Evolutionary conservation across 2,113 vertebrate genomes (phyloP).

Genomic region (Ramphastos sulfuratus): DNA sequence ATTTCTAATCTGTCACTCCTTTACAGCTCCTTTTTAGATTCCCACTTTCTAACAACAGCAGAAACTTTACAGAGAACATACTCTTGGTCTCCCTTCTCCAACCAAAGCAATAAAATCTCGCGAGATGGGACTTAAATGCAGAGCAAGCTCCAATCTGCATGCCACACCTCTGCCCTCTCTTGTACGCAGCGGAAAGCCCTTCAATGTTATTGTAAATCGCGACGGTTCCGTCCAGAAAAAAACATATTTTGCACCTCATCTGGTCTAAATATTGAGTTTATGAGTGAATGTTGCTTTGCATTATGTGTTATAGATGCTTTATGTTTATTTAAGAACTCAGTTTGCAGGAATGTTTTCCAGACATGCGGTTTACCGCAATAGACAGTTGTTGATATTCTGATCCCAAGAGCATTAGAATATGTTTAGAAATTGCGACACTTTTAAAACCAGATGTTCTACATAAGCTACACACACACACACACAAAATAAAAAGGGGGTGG

Average conservation of each 20-base stretch:
- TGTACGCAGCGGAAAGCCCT: not conserved
- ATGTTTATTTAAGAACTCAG: conserved; percentile 86
- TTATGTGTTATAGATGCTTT: conserved; percentile 79
- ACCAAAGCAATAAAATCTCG: not conserved
- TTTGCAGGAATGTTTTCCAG: conserved; percentile 83
- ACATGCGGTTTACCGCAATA: conserved; percentile 81
- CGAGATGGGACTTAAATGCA: not conserved
- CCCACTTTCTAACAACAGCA: conserved; percentile 36
- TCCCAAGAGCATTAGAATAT: conserved; percentile 86
- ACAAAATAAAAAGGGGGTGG: conserved; percentile 26
- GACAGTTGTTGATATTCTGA: conserved; percentile 84
- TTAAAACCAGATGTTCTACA: conserved; percentile 85
- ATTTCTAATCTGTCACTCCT: not conserved
- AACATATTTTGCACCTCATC: conserved; percentile 76
- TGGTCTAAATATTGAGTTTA: conserved; percentile 77
- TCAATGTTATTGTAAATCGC: conserved; percentile 52
- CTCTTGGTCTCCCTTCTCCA: not conserved
- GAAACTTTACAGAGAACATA: not conserved
- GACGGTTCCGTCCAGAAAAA: conserved; percentile 56
- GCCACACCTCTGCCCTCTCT: conserved; percentile 56
- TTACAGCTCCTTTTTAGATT: not conserved
- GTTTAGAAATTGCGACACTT: conserved; percentile 87
- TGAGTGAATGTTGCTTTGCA: conserved; percentile 73
- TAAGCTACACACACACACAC: conserved; percentile 55
- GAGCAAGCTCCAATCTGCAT: not conserved